Evolutionary conservation across 2,113 vertebrate species (phyloP).

Genomic region (Xiphophorus couchianus): DNA sequence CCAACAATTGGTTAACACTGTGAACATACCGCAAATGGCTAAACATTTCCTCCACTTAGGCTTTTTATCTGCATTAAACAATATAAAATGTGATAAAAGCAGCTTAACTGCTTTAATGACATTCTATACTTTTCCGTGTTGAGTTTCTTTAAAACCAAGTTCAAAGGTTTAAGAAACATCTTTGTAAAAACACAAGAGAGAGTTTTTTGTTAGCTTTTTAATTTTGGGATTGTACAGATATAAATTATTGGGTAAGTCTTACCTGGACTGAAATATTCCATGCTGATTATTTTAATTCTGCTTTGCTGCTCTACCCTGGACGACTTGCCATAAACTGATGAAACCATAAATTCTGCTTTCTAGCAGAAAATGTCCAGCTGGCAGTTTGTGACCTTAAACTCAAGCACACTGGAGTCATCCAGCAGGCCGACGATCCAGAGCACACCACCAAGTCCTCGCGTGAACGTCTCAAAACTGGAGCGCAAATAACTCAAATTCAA

Average conservation of each 20-base stretch:
- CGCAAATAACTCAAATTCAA: background rate
- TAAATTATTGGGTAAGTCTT: background rate
- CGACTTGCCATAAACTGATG: no score
- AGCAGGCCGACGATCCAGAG: background rate
- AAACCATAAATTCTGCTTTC: no score
- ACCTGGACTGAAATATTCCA: background rate
- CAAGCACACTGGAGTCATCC: background rate
- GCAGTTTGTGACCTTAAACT: background rate
- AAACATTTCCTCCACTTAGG: background rate
- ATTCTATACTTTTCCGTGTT: no score
- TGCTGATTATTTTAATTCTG: background rate
- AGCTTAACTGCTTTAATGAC: background rate
- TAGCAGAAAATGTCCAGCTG: no score
- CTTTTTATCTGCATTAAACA: background rate
- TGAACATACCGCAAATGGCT: background rate
- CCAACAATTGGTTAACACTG: background rate
- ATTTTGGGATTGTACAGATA: no score
- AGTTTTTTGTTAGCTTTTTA: background rate
- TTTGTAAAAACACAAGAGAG: background rate
- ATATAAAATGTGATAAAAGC: background rate
- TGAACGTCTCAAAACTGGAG: background rate
- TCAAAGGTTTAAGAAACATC: background rate
- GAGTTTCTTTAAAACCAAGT: background rate
- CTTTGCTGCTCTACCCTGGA: no score
- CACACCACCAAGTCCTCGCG: background rate